phyloP scores from a whole-genome alignment of 2,797 vertebrate species.

The Acanthornis magna region DNA sequence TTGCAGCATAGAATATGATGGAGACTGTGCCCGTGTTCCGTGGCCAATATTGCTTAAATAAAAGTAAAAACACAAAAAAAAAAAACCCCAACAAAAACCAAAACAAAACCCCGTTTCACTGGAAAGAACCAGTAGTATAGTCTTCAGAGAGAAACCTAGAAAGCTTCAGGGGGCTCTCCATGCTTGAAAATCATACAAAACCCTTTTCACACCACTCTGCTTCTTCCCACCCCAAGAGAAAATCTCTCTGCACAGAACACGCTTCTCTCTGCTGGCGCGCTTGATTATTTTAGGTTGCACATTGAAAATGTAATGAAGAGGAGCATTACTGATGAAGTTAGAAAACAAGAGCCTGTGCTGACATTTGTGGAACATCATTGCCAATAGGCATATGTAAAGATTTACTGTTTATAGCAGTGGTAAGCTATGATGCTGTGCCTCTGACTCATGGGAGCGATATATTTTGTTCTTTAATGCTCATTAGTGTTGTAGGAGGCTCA shows the following conservation, averaged over 20 bases:
- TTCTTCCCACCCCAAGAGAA: background rate
- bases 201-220: background rate
- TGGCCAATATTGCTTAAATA: background rate
- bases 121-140: background rate
- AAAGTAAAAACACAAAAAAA: background rate
- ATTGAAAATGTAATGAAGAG: background rate
- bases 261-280: background rate
- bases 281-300: slow-evolving; percentile 16
- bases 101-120: background rate
- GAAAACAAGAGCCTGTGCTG: slow-evolving; percentile 1
- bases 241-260: background rate
- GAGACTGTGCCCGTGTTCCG: background rate
- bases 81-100: no score
- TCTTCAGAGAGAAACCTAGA: background rate
- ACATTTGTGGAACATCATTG: slow-evolving; percentile 44
- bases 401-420: slow-evolving; percentile 58
- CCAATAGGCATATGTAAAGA: slow-evolving; percentile 42
- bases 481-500: slow-evolving; percentile 22
- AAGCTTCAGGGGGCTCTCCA: background rate
- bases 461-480: slow-evolving; percentile 39
- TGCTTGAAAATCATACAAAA: background rate
- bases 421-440: slow-evolving; percentile 26
- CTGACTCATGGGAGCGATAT: slow-evolving; percentile 20
- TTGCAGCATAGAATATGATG: slow-evolving; percentile 22
- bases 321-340: background rate